Conservation (phyloP, 1,140 invertebrate genomes). For the Augochlora pura region DNA sequence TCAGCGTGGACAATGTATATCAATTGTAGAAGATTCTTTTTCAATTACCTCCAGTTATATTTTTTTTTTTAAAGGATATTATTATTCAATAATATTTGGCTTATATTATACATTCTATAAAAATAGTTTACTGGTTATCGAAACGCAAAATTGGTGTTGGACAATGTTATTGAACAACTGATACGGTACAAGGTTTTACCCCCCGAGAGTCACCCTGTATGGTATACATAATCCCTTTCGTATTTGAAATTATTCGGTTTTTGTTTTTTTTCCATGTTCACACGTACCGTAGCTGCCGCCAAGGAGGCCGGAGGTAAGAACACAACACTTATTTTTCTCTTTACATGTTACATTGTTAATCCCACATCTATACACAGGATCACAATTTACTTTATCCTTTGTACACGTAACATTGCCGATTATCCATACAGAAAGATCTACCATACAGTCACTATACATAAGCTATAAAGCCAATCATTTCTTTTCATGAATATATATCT, state of each 20-base stretch:
- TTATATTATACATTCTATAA: no score
- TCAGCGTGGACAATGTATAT: no score
- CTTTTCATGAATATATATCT: no score
- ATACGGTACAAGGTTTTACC: neutral
- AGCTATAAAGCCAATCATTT: neutral
- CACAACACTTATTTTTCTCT: constrained; percentile 63
- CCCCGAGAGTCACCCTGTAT: neutral
- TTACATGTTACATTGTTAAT: constrained; percentile 38
- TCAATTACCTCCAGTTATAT: no score
- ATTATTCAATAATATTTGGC: no score
- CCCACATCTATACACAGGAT: constrained; percentile 21
- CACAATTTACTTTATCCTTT: constrained; percentile 14
- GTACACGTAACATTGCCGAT: constrained; percentile 19
- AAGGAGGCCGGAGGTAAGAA: constrained; percentile 90
- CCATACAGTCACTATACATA: constrained; percentile 12
- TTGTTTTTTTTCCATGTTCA: constrained; percentile 82
- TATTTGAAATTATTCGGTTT: constrained; percentile 77
- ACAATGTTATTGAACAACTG: neutral
- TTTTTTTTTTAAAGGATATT: no score
- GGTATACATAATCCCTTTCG: constrained; percentile 44
- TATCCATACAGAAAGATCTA: neutral
- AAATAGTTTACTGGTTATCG: no score
- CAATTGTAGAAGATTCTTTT: no score
- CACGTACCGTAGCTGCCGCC: constrained; percentile 86
- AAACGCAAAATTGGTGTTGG: no score